Evolutionary conservation across 2,888 invertebrate species (phyloP), one percentile per base, ranked within the genome.

Genomic region (Brachypalpus laphriformis): DNA sequence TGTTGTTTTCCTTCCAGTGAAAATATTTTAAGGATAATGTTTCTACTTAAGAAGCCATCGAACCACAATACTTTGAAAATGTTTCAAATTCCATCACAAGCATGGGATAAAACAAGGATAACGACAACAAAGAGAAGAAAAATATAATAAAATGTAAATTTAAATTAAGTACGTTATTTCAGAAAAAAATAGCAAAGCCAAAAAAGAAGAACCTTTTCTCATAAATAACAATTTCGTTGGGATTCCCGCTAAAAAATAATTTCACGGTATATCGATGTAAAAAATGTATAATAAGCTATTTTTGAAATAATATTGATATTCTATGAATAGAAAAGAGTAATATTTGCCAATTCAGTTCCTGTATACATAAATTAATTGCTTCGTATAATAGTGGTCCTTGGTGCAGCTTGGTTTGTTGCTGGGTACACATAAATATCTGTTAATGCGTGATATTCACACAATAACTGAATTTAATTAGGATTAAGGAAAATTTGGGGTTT

Each of bases 141-240:
- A 54, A 54, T 11, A 28, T 28, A 34, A 54, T 47, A 47, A 54
- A 34, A 56, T 56, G 9, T 16, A 34, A 56, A 56, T 34, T 56
- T 56, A 56, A 56, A 31, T 34, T 56, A 34, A 56, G 28, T 18
- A 34, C 18, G 18, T 11, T 34, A 56, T 56, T 56, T 18, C 0
- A 4, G 3, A 16, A 16, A 34, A 18, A 14, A 31, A n/a, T 0
- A 14, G 7, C 25, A 4, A 31, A 4, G 14, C 22, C 1, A 14
- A 31, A 18, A 9, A 56, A 14, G 11, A 18, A 9, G 1, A 9
- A 56, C 9, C 5, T 14, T 4, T 31, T 56, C 56, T 8, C 18
- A 28, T 18, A 18, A 56, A 56, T 18, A 56, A 18, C 56, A 54
- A 54, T 54, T 54, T 54, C 0, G 5, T 31, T 31, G 31, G 31